These are phyloP conservation scores for Bellardia bayeri DNA, from an alignment of 2,888 invertebrate genomes.

Conservation along the genomic window DNA sequence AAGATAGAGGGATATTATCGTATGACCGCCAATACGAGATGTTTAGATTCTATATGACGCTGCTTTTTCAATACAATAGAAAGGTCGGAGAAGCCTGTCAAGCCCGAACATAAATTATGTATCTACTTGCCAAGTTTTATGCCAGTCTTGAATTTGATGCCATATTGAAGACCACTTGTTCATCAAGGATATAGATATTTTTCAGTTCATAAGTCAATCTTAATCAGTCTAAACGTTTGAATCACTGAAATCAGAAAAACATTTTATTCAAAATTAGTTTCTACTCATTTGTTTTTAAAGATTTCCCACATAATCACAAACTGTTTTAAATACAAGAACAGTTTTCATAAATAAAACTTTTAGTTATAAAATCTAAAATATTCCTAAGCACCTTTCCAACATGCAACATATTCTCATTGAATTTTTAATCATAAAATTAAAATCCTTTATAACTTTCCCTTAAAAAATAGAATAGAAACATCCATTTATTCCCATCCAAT, in stretches of 20 bases:
- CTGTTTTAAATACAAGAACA: constrained; percentile 51
- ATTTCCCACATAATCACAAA: not conserved
- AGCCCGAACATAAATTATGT: too few relatives aligned
- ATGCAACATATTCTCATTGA: not conserved
- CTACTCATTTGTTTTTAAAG: not conserved
- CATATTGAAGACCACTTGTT: too few relatives aligned
- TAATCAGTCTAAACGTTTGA: not conserved
- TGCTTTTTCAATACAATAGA: too few relatives aligned
- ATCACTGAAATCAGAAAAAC: not conserved
- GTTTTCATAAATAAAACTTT: not conserved
- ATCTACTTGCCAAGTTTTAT: too few relatives aligned
- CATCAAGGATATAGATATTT: not conserved
- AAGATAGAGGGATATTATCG: too few relatives aligned
- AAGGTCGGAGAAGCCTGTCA: too few relatives aligned
- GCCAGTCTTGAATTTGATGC: too few relatives aligned
- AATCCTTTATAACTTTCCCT: constrained; percentile 24
- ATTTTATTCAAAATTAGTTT: not conserved
- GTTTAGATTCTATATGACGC: too few relatives aligned
- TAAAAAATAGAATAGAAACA: not conserved
- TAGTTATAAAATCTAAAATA: too few relatives aligned
- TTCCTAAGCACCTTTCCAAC: not conserved
- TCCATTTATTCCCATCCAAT: constrained; percentile 49
- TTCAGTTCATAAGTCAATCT: not conserved
- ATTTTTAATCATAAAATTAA: constrained; percentile 6
- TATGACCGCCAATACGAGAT: too few relatives aligned